A percentile compares a stretch with the other conserved stretches of the same genome.
Conservation (phyloP, 2,113 vertebrate species). For the Oncorhynchus clarkii region DNA sequence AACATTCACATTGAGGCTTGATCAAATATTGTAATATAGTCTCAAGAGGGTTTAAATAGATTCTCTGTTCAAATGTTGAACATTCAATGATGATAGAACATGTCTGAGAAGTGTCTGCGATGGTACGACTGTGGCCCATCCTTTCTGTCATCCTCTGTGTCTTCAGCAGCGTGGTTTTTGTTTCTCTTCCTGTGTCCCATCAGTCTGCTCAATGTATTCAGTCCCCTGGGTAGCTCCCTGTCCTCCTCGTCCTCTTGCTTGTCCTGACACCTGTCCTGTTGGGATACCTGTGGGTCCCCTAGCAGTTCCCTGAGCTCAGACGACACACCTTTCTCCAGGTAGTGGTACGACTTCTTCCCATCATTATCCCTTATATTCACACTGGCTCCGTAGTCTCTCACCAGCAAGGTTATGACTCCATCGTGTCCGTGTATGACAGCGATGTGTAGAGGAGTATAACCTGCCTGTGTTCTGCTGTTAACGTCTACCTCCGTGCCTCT, state of each 20-base stretch:
- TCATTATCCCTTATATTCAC: constrained; percentile 83
- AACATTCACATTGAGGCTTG: background rate
- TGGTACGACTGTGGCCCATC: background rate
- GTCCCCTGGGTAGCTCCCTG: constrained; percentile 78
- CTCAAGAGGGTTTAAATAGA: background rate
- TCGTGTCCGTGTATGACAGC: constrained; percentile 85
- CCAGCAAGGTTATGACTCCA: constrained; percentile 75
- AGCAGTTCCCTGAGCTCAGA: constrained; percentile 74
- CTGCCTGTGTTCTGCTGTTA: constrained; percentile 81
- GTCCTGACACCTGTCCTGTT: constrained; percentile 33
- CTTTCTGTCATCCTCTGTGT: constrained; percentile 45
- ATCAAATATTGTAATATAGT: background rate
- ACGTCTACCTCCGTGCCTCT: constrained; percentile 71
- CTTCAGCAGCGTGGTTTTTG: constrained; percentile 64
- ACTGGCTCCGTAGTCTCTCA: constrained; percentile 77
- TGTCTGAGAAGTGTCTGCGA: too few relatives aligned
- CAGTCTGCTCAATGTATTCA: constrained; percentile 84
- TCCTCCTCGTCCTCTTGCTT: constrained; percentile 75
- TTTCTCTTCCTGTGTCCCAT: constrained; percentile 73
- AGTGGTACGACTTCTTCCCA: constrained; percentile 87
- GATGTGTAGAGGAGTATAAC: constrained; percentile 92
- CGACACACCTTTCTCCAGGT: constrained; percentile 73
- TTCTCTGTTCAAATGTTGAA: background rate
- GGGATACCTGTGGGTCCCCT: constrained; percentile 68
- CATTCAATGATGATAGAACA: background rate